Percentiles rank a stretch among this genome's conserved stretches.
These are phyloP conservation scores for Dinoponera quadriceps DNA, from an alignment of 1,140 invertebrate species.

Conservation along the genomic window DNA sequence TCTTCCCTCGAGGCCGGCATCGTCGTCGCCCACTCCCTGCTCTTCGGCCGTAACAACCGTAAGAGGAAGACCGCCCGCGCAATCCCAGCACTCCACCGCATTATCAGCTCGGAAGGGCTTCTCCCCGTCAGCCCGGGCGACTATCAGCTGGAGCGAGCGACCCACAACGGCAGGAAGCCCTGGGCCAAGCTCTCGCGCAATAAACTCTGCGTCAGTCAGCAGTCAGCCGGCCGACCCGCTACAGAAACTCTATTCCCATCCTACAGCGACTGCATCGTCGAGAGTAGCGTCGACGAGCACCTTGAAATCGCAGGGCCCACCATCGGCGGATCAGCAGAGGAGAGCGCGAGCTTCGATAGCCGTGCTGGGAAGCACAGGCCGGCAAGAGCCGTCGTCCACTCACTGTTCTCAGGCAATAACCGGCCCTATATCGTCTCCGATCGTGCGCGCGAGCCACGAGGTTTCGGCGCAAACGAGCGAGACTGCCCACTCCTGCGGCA, in stretches of 20 bases:
- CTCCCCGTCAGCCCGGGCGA: constrained; percentile 61
- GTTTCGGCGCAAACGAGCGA: constrained; percentile 64
- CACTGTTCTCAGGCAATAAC: constrained; percentile 82
- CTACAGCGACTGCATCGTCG: constrained; percentile 53
- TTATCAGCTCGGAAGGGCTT: constrained; percentile 64
- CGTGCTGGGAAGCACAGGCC: constrained; percentile 47
- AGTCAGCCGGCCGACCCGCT: constrained; percentile 53
- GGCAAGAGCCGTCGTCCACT: constrained; percentile 77
- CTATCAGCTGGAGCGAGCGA: constrained; percentile 64
- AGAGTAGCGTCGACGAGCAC: constrained; percentile 50
- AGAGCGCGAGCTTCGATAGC: constrained; percentile 41
- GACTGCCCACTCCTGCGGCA: constrained; percentile 53
- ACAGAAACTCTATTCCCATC: constrained; percentile 65
- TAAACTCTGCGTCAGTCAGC: constrained; percentile 65
- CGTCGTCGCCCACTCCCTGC: constrained; percentile 58
- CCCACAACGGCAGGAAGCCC: constrained; percentile 66
- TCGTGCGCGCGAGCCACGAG: constrained; percentile 73
- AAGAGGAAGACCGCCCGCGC: constrained; percentile 70
- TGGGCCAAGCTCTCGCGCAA: constrained; percentile 51
- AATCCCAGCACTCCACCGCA: constrained; percentile 71
- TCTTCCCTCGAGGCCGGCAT: constrained; percentile 57
- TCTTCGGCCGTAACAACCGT: constrained; percentile 63
- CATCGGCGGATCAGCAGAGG: constrained; percentile 57
- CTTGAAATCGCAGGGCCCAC: constrained; percentile 57
- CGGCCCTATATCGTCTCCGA: constrained; percentile 80